Conservation (phyloP, 2,113 vertebrate species). For the Silurus meridionalis region DNA sequence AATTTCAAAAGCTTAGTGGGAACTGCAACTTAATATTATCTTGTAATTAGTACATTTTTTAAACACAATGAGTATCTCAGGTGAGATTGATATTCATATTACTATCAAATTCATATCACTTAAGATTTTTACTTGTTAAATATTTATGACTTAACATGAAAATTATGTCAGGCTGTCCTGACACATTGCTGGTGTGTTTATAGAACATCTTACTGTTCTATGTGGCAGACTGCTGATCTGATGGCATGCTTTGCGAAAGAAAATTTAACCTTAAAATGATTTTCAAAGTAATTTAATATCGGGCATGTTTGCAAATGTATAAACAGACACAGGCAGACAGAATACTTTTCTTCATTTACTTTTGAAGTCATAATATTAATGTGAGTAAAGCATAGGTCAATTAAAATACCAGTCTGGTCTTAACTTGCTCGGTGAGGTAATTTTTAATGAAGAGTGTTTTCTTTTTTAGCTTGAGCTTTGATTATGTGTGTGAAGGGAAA, state of each 20-base stretch:
- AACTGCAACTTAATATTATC: too few species aligned
- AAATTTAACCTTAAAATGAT: constrained; percentile 3
- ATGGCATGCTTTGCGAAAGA: background rate
- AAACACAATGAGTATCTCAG: background rate
- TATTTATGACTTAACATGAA: constrained; percentile 12
- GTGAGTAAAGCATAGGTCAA: background rate
- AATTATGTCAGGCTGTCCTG: constrained; percentile 6
- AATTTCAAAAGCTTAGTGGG: too few species aligned
- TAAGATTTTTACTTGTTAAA: background rate
- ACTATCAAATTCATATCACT: too few species aligned
- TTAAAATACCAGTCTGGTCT: background rate
- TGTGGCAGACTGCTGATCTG: background rate
- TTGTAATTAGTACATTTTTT: too few species aligned
- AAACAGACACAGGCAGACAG: constrained; percentile 1
- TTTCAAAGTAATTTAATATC: constrained; percentile 29
- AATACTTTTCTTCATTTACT: background rate
- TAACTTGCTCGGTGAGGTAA: background rate
- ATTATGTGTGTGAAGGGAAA: background rate
- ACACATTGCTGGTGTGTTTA: constrained; percentile 12
- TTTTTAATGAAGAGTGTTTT: background rate
- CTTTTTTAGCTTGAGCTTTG: background rate
- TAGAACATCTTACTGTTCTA: background rate
- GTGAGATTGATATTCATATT: background rate
- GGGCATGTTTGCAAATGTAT: constrained; percentile 8
- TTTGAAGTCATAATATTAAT: constrained; percentile 17